Percentiles rank a stretch among this genome's conserved stretches.
These are phyloP conservation scores for Melanostigma gelatinosum DNA, from an alignment of 2,113 vertebrate species.

Conservation along the genomic window DNA sequence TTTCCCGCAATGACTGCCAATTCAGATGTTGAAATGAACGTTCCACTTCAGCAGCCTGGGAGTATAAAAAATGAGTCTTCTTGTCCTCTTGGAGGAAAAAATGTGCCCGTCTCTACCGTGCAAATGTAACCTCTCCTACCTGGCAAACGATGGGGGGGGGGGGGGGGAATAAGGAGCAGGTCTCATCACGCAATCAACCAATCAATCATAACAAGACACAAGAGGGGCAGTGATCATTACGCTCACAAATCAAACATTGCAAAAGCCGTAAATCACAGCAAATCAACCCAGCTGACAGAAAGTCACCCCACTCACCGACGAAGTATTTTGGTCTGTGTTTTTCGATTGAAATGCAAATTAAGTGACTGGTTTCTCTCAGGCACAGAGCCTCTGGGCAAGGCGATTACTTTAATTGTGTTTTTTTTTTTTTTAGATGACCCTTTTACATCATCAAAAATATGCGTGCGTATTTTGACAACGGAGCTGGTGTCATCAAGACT, in stretches of 20 bases:
- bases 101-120: background rate
- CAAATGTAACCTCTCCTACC: slow-evolving; percentile 28
- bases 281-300: slow-evolving; percentile 48
- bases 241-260: slow-evolving; percentile 56
- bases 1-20: slow-evolving; percentile 61
- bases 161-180: too few relatives aligned
- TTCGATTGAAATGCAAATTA: slow-evolving; percentile 83
- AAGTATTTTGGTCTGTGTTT: slow-evolving; percentile 67
- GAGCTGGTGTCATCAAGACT: background rate
- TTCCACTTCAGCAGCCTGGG: slow-evolving; percentile 53
- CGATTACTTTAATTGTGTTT: slow-evolving; percentile 52
- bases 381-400: slow-evolving; percentile 26
- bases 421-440: background rate
- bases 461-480: background rate
- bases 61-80: slow-evolving; percentile 30
- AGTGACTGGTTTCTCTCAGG: slow-evolving; percentile 45
- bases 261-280: slow-evolving; percentile 65
- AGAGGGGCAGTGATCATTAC: slow-evolving; percentile 46
- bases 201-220: slow-evolving; percentile 52
- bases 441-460: background rate
- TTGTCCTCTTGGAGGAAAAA: slow-evolving; percentile 39
- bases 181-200: slow-evolving; percentile 48
- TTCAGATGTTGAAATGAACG: slow-evolving; percentile 62
- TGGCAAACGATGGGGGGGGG: slow-evolving; percentile 11
- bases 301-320: slow-evolving; percentile 32